Percentiles rank a stretch among this genome's conserved stretches.
Evolutionary conservation across 2,797 vertebrate species (phyloP).

Genomic region (Coranthus polyacanthus): DNA sequence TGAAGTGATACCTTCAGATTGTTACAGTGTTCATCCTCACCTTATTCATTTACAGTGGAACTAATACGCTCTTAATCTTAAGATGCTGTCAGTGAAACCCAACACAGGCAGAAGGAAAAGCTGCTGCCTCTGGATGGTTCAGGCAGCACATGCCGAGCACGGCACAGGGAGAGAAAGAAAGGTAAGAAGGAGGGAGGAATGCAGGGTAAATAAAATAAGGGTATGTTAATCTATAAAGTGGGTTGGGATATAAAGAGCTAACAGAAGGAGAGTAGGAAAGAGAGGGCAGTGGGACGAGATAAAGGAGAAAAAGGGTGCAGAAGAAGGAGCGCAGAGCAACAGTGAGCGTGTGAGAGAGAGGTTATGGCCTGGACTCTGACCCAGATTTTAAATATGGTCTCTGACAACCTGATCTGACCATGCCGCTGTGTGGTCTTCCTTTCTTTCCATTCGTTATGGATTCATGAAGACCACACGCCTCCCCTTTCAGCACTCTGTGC

Average conservation of each 20-base stretch:
- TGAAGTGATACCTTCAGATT: slow-evolving; percentile 25
- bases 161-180: slow-evolving; percentile 11
- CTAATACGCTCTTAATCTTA: slow-evolving; percentile 18
- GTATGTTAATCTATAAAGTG: slow-evolving; percentile 21
- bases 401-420: slow-evolving; percentile 74
- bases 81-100: slow-evolving; percentile 29
- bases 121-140: slow-evolving; percentile 31
- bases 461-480: slow-evolving; percentile 42
- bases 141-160: slow-evolving; percentile 9
- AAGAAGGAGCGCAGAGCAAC: slow-evolving; percentile 22
- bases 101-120: slow-evolving; percentile 26
- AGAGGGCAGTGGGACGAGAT: slow-evolving; percentile 19
- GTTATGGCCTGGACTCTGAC: slow-evolving; percentile 70
- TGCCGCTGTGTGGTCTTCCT: slow-evolving; percentile 71
- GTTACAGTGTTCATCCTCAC: not conserved
- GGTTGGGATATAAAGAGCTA: slow-evolving; percentile 23
- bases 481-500: slow-evolving; percentile 25
- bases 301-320: slow-evolving; percentile 42
- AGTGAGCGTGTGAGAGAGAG: slow-evolving; percentile 32
- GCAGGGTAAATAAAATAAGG: slow-evolving; percentile 22
- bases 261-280: slow-evolving; percentile 23
- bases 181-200: not conserved
- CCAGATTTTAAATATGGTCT: slow-evolving; percentile 77
- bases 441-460: slow-evolving; percentile 61
- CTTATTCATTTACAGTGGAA: slow-evolving; percentile 21